phyloP scores from a whole-genome alignment of 2,797 vertebrate genomes.

The Tenualosa thibaudeaui region DNA sequence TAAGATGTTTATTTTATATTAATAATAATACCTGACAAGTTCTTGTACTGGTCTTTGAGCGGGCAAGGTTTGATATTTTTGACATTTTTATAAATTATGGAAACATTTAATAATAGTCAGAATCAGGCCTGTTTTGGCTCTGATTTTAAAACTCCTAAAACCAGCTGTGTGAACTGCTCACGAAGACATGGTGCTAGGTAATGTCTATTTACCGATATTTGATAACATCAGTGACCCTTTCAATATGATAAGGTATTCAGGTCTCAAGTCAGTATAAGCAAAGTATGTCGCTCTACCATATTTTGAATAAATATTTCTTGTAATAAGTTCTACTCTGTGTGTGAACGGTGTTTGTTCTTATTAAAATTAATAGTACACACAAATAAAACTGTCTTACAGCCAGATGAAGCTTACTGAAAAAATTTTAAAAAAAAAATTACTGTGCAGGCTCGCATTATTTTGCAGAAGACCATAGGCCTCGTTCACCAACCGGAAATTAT shows the following conservation, averaged over 20 bases:
- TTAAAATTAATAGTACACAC: too few species aligned
- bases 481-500: too few species aligned
- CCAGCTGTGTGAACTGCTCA: not conserved
- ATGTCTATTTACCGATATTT: not conserved
- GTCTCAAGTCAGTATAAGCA: not conserved
- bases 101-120: not conserved
- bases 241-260: not conserved
- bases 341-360: not conserved
- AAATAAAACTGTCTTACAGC: too few species aligned
- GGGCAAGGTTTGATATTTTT: not conserved
- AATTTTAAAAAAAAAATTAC: too few species aligned
- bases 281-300: not conserved
- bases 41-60: not conserved
- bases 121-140: not conserved
- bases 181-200: not conserved
- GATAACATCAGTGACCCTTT: not conserved
- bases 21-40: not conserved
- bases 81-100: not conserved
- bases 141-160: not conserved
- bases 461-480: too few species aligned
- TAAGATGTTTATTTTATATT: not conserved
- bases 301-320: slow-evolving; percentile 18
- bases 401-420: too few species aligned
- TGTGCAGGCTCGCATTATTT: too few species aligned
- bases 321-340: not conserved